Percentiles rank a stretch among this genome's conserved stretches.
These are phyloP conservation scores for Goniozus legneri DNA, from an alignment of 1,140 invertebrate species.

Conservation along the genomic window DNA sequence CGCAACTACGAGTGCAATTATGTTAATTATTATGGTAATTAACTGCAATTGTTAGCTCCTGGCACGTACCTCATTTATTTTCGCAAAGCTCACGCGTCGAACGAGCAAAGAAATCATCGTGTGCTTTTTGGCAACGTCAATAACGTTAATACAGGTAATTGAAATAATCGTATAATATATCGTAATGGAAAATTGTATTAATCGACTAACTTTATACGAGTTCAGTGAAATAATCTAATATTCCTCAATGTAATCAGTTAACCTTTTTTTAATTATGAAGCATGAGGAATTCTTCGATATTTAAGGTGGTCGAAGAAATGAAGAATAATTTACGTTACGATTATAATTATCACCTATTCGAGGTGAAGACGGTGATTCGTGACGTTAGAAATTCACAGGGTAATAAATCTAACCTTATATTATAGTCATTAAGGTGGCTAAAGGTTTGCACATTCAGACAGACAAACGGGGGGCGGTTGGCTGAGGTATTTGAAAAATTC, in stretches of 20 bases:
- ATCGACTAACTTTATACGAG: too few species aligned
- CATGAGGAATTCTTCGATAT: not conserved
- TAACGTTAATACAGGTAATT: too few species aligned
- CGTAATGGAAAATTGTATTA: too few species aligned
- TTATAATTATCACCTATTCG: conserved; percentile 48
- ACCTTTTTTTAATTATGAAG: conserved; percentile 16
- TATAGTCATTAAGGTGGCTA: not conserved
- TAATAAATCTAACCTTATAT: conserved; percentile 12
- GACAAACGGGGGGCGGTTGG: conserved; percentile 17
- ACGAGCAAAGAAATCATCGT: too few species aligned
- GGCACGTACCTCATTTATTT: too few species aligned
- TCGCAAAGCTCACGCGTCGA: too few species aligned
- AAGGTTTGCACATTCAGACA: conserved; percentile 7
- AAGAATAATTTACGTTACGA: conserved; percentile 31
- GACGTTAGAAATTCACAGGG: conserved; percentile 39
- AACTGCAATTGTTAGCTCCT: too few species aligned
- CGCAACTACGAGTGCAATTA: conserved; percentile 39
- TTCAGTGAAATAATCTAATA: too few species aligned
- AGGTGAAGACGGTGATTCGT: conserved; percentile 43
- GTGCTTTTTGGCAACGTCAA: too few species aligned
- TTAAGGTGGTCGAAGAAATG: not conserved
- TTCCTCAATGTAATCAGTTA: too few species aligned
- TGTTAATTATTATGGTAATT: conserved; percentile 46
- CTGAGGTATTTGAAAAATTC: conserved; percentile 15
- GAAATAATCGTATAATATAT: too few species aligned